These are phyloP conservation scores for Chlorodrepanis virens DNA, from an alignment of 2,113 vertebrate species.

Conservation along the genomic window DNA sequence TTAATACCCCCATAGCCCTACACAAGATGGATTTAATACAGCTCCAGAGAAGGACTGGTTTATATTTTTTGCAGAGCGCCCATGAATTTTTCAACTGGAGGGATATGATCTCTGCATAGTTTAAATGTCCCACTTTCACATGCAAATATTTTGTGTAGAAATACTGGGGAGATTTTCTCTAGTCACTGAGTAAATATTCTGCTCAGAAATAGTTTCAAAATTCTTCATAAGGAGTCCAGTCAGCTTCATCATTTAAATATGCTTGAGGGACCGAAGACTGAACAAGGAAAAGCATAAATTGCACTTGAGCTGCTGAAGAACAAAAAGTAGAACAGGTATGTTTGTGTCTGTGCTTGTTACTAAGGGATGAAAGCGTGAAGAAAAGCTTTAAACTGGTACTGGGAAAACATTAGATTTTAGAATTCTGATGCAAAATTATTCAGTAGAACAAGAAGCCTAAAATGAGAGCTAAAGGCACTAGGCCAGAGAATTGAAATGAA, in stretches of 20 bases:
- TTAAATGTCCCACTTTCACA: neutral
- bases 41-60: neutral
- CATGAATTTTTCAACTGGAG: neutral
- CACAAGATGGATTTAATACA: neutral
- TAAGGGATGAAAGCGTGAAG: neutral
- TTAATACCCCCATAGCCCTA: neutral
- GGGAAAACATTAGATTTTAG: neutral
- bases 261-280: neutral
- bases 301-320: neutral
- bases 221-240: neutral
- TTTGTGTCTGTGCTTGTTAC: neutral
- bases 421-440: constrained; percentile 35
- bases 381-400: neutral
- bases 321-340: constrained; percentile 5
- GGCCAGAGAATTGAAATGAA: constrained; percentile 12
- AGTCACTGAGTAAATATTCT: neutral
- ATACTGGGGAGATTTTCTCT: neutral
- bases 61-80: neutral
- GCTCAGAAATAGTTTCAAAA: neutral
- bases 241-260: neutral
- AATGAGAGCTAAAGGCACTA: neutral
- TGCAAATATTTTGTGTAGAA: neutral
- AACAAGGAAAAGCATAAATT: constrained; percentile 12
- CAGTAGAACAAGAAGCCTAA: neutral
- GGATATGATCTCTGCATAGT: neutral